These are phyloP conservation scores for Eupithecia tripunctaria DNA, from an alignment of 2,888 invertebrate species.

Conservation along the genomic window DNA sequence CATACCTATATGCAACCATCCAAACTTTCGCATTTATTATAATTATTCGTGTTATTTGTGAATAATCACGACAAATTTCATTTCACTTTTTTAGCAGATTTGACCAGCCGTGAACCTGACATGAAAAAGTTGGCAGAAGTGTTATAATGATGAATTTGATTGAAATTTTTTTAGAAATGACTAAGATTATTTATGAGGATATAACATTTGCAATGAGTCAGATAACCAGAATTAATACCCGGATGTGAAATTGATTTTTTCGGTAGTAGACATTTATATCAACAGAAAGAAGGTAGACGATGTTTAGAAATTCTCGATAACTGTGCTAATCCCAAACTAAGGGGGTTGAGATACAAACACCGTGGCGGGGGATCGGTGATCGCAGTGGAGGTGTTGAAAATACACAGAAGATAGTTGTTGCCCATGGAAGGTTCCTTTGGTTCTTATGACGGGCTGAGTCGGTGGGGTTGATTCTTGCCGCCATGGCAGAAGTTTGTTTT, in stretches of 20 bases:
- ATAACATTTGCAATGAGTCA: constrained; percentile 9
- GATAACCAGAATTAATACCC: not conserved
- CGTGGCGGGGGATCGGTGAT: no score
- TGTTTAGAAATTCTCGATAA: no score
- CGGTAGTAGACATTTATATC: not conserved
- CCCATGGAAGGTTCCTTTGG: no score
- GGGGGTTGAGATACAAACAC: no score
- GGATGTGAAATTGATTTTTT: not conserved
- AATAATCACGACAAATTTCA: constrained; percentile 37
- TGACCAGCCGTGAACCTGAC: constrained; percentile 64
- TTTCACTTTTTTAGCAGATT: constrained; percentile 53
- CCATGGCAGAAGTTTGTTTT: no score
- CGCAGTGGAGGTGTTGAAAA: no score
- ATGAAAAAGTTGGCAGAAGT: constrained; percentile 52
- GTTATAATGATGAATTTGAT: constrained; percentile 30
- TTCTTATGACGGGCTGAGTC: no score
- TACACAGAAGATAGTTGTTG: no score
- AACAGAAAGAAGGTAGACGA: not conserved
- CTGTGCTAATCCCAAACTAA: no score
- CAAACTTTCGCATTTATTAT: no score
- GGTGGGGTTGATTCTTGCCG: no score
- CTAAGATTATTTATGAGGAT: constrained; percentile 2
- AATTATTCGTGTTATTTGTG: not conserved
- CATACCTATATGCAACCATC: no score
- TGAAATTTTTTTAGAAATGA: constrained; percentile 29